Evolutionary conservation across 2,797 vertebrate genomes (phyloP).

Genomic region (Pitangus sulphuratus): DNA sequence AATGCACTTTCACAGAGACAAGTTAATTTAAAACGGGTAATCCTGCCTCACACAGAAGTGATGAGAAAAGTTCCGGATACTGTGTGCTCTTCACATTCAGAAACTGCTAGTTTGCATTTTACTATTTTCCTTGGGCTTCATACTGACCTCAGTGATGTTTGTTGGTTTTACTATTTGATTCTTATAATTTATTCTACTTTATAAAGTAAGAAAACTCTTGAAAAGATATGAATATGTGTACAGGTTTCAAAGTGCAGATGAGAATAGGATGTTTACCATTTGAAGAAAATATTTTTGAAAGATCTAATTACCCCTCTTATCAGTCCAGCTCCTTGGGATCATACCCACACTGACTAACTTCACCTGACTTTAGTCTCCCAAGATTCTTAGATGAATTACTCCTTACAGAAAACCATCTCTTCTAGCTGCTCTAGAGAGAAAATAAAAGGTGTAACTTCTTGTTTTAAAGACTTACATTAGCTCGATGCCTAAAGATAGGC

Average conservation of each 20-base stretch:
- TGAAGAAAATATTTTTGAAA: neutral
- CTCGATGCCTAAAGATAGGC: neutral
- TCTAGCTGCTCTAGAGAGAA: neutral
- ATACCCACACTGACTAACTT: neutral
- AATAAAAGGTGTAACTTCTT: neutral
- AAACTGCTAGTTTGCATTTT: neutral
- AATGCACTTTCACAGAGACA: neutral
- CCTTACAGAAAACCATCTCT: neutral
- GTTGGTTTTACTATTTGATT: neutral
- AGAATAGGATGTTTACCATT: neutral
- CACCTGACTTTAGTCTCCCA: neutral
- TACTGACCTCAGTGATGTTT: neutral
- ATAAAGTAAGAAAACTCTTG: neutral
- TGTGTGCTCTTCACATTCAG: accelerated
- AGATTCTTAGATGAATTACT: neutral
- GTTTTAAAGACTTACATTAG: neutral
- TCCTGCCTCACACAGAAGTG: neutral
- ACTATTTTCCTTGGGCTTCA: neutral
- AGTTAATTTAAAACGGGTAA: neutral
- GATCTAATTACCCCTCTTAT: neutral
- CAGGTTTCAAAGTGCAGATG: neutral
- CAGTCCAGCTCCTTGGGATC: neutral
- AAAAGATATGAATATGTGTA: neutral
- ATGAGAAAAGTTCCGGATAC: neutral
- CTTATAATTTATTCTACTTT: neutral